These are phyloP conservation scores for Nycticorax nycticorax DNA, from an alignment of 2,113 vertebrate species.

Conservation along the genomic window DNA sequence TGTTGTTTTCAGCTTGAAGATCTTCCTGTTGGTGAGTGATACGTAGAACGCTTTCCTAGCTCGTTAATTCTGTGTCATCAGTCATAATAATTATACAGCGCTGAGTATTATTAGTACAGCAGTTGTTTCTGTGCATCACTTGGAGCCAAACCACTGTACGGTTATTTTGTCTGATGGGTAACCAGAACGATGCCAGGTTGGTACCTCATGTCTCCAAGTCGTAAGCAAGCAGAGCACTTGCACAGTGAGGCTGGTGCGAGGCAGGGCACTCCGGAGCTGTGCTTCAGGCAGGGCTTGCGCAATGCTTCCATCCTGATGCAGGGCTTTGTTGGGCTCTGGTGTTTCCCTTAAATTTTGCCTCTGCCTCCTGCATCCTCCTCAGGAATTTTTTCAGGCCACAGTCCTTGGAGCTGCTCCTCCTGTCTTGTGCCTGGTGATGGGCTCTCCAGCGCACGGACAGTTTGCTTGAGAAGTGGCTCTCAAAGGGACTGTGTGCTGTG, in stretches of 20 bases:
- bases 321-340: neutral
- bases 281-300: rapidly evolving
- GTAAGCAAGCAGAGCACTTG: neutral
- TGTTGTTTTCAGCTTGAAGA: neutral
- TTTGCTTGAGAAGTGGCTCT: neutral
- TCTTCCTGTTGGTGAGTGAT: neutral
- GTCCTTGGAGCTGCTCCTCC: neutral
- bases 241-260: rapidly evolving
- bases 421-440: neutral
- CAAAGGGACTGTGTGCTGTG: neutral
- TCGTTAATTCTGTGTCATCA: neutral
- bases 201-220: neutral
- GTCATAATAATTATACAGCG: neutral
- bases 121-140: neutral
- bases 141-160: neutral
- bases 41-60: neutral
- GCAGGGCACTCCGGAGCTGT: neutral
- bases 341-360: neutral
- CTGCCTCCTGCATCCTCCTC: neutral
- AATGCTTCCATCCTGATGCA: neutral
- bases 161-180: neutral
- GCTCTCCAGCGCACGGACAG: neutral
- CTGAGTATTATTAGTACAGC: neutral
- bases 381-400: neutral
- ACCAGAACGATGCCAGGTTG: rapidly evolving